Conservation (phyloP, 2,888 invertebrate genomes). For the Latrodectus hesperus region DNA sequence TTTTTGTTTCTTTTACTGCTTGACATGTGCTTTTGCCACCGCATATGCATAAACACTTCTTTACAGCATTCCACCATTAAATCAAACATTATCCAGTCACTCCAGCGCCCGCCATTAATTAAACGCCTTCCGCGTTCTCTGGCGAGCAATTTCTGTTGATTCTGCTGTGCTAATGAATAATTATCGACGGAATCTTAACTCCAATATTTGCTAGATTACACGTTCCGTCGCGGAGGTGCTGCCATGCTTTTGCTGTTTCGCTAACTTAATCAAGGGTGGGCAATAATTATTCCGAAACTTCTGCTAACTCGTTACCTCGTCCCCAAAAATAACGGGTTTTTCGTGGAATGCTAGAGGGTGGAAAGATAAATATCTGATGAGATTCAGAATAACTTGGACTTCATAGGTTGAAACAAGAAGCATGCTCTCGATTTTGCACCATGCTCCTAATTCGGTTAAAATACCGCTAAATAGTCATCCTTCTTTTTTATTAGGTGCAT, state of each 20-base stretch:
- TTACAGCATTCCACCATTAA: too few species aligned
- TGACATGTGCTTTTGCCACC: too few species aligned
- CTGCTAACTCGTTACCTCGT: conserved; percentile 1
- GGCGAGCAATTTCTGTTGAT: conserved; percentile 19
- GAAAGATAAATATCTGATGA: conserved; percentile 29
- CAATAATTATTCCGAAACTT: conserved; percentile 29
- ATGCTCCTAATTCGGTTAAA: too few species aligned
- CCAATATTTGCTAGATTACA: conserved; percentile 38
- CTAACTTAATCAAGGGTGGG: conserved; percentile 45
- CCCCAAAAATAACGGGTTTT: conserved; percentile 29
- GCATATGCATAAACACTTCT: too few species aligned
- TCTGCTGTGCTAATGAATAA: conserved; percentile 50
- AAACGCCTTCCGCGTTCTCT: conserved; percentile 8
- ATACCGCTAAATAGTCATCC: too few species aligned
- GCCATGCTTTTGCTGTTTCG: conserved; percentile 12
- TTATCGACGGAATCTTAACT: conserved; percentile 40
- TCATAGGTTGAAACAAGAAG: too few species aligned
- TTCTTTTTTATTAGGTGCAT: too few species aligned
- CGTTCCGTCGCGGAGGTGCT: conserved; percentile 11
- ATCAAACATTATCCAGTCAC: too few species aligned
- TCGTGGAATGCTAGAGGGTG: conserved; percentile 14
- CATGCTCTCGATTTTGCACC: too few species aligned
- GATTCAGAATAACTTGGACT: background rate
- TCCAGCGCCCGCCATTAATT: conserved; percentile 27
- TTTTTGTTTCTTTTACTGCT: too few species aligned